Conservation (phyloP, 2,113 vertebrate species). For the Saguinus midas region DNA sequence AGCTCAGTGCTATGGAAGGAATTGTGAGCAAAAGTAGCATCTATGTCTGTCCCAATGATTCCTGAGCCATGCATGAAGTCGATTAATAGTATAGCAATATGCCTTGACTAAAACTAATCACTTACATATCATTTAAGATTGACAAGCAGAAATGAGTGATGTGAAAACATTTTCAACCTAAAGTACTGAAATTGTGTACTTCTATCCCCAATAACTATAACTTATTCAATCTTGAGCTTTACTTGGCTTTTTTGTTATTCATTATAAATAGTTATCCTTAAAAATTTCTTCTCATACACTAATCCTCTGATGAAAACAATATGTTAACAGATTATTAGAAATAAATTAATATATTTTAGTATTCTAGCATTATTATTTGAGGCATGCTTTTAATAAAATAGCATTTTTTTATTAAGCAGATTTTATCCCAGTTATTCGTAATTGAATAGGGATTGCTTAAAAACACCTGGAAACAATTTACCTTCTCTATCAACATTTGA, state of each 20-base stretch:
- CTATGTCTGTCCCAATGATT: conserved; percentile 50
- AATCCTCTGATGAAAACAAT: conserved; percentile 7
- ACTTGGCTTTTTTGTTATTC: fast-evolving
- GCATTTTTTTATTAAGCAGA: not conserved
- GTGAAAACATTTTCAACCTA: conserved; percentile 8
- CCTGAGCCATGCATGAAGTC: conserved; percentile 46
- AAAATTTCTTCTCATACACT: not conserved
- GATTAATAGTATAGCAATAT: conserved; percentile 66
- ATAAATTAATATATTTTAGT: not conserved
- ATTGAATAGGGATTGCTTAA: not conserved
- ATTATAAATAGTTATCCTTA: not conserved
- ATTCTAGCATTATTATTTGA: not conserved
- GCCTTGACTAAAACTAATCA: conserved; percentile 61
- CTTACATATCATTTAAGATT: conserved; percentile 63
- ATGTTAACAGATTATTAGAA: not conserved
- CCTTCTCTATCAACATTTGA: not conserved
- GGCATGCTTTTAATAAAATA: not conserved
- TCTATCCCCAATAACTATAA: not conserved
- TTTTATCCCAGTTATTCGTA: not conserved
- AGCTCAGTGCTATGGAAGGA: conserved; percentile 42
- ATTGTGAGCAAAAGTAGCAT: conserved; percentile 73
- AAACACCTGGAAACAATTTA: not conserved
- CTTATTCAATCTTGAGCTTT: not conserved
- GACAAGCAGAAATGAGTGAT: conserved; percentile 65
- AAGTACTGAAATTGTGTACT: not conserved